phyloP scores from a whole-genome alignment of 2,113 vertebrate species.

The Alethe diademata region DNA sequence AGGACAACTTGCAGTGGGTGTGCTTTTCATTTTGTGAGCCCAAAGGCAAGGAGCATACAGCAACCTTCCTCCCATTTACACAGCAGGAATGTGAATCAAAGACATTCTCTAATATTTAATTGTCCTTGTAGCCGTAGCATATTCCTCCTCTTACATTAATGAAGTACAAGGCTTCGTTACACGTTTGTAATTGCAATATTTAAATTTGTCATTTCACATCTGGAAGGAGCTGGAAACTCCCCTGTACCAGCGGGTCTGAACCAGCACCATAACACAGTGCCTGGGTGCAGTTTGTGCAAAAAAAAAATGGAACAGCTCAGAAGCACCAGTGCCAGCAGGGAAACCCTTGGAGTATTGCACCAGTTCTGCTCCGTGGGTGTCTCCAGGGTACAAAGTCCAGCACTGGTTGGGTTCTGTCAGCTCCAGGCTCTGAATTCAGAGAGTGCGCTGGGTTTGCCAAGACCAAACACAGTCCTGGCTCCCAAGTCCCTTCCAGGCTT shows the following conservation, averaged over 20 bases:
- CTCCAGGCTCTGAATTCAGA: neutral
- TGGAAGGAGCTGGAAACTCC: slow-evolving; percentile 35
- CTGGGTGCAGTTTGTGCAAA: neutral
- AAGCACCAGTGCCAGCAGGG: neutral
- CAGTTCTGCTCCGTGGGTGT: neutral
- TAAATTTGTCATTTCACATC: slow-evolving; percentile 49
- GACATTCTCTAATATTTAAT: slow-evolving; percentile 73
- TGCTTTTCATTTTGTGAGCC: slow-evolving; percentile 69
- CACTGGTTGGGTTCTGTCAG: neutral
- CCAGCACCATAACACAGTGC: neutral
- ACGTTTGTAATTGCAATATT: slow-evolving; percentile 69
- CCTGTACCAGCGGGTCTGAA: neutral
- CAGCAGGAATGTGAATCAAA: slow-evolving; percentile 75
- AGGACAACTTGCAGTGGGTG: slow-evolving; percentile 85
- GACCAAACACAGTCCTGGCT: neutral
- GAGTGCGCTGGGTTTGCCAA: neutral
- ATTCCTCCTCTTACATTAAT: slow-evolving; percentile 70
- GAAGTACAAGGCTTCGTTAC: slow-evolving; percentile 73
- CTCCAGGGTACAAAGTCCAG: neutral
- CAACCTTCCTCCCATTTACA: slow-evolving; percentile 69
- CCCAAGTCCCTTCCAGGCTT: neutral
- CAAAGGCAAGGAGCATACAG: slow-evolving; percentile 36
- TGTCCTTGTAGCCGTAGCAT: slow-evolving; percentile 71
- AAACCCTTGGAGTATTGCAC: neutral
- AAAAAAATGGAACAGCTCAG: neutral